phyloP scores from a whole-genome alignment of 2,888 invertebrate species.

The Syritta pipiens region DNA sequence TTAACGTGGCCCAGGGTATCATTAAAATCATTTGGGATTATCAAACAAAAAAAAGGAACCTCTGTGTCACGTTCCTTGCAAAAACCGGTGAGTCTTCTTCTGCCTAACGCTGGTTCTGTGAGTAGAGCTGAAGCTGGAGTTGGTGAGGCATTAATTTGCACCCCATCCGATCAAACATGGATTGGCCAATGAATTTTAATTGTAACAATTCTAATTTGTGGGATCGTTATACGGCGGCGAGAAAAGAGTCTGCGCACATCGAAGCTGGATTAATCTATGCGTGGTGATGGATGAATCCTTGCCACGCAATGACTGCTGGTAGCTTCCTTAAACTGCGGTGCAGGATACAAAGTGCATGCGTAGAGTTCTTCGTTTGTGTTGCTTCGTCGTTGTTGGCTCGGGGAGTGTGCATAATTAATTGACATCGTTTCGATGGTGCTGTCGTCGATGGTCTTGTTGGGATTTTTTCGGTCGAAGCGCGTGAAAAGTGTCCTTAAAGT shows the following conservation, averaged over 20 bases:
- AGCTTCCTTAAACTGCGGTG: slow-evolving; percentile 31
- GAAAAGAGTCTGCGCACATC: neutral
- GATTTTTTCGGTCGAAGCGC: slow-evolving; percentile 61
- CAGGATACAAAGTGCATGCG: slow-evolving; percentile 18
- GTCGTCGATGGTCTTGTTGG: too few relatives aligned
- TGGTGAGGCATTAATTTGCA: slow-evolving; percentile 64
- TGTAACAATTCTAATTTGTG: slow-evolving; percentile 67
- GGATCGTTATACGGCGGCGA: slow-evolving; percentile 55
- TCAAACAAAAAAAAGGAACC: slow-evolving; percentile 16
- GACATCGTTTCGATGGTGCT: slow-evolving; percentile 37
- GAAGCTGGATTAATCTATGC: slow-evolving; percentile 35
- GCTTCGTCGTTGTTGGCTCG: too few relatives aligned
- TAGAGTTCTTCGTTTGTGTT: too few relatives aligned
- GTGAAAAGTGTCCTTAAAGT: slow-evolving; percentile 60
- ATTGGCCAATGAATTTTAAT: slow-evolving; percentile 69
- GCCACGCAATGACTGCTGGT: slow-evolving; percentile 64
- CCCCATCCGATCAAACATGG: slow-evolving; percentile 65
- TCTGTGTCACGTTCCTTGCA: too few relatives aligned
- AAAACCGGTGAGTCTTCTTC: slow-evolving; percentile 36
- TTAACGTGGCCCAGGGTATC: slow-evolving; percentile 37
- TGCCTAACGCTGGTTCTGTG: too few relatives aligned
- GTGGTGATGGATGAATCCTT: slow-evolving; percentile 63
- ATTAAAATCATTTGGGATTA: slow-evolving; percentile 63
- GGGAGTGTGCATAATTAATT: slow-evolving; percentile 64
- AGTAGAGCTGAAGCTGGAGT: too few relatives aligned